Evolutionary conservation across 2,113 vertebrate genomes (phyloP), one percentile per base, ranked within the genome.

Genomic region (Hippocampus zosterae): DNA sequence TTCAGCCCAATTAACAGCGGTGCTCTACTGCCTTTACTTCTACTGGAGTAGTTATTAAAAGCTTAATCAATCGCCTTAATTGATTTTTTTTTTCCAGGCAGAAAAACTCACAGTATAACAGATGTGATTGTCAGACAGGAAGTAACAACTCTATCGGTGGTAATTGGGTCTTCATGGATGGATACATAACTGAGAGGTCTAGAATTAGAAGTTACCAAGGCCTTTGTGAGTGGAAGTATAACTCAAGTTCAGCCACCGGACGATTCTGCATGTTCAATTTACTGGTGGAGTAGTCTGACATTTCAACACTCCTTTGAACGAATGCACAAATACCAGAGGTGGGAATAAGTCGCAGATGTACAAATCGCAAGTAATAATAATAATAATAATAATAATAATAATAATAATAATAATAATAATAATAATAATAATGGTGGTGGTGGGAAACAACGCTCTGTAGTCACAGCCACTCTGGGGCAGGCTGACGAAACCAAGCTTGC

Each of bases 51-150:
- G 82, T 90, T 86, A 85, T 90, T 87, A 88, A 91, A 87, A 89
- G 88, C 90, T 90, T 89, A 88, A 93, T 92, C 90, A 92, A 91
- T 93, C 91, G 91, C 83, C 86, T 91, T 91, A 92, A 92, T 92
- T 92, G 87, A 91, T 91, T 90, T 91, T 92, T 88, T 91, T 88
- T 56, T 57, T 25, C 11, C 55, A 90, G 86, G 89, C 90, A 92
- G 91, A 92, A 91, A 91, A 84, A 85, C 89, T 88, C 85, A 90
- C 85, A 87, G 86, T 87, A 90, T 83, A 90, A 90, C 88, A 90
- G 89, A 92, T 92, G 90, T 92, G 88, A 93, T 92, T 90, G 90
- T 91, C 91, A 88, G 85, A 88, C 76, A 83, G 88, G 85, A 87
- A 90, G 77, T 87, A 75, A 84, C 81, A 90, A 88, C 86, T 90